Evolutionary conservation across 2,888 invertebrate genomes (phyloP).

Genomic region (Hartigia nigra): DNA sequence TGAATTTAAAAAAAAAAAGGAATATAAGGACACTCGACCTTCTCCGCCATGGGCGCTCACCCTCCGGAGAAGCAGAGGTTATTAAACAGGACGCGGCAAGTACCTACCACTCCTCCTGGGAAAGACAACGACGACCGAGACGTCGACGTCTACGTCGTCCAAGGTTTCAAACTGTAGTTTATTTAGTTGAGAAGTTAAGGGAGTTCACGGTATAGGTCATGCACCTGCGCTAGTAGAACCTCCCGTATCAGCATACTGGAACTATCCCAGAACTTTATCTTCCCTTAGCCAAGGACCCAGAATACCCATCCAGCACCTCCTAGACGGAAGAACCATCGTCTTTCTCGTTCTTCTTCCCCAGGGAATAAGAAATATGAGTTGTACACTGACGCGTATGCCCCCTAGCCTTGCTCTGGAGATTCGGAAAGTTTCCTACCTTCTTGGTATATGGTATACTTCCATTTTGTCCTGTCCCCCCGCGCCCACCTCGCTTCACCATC

Average conservation of each 20-base stretch:
- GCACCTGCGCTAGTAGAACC: slow-evolving; percentile 13
- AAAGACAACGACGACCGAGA: background rate
- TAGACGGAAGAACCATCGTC: slow-evolving; percentile 2
- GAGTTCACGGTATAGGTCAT: slow-evolving; percentile 27
- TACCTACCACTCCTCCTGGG: background rate
- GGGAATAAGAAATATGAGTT: slow-evolving; percentile 53
- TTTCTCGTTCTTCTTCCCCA: slow-evolving; percentile 25
- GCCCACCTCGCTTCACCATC: slow-evolving; percentile 1
- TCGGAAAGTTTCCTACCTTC: slow-evolving; percentile 51
- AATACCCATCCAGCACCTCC: slow-evolving; percentile 26
- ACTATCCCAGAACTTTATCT: slow-evolving; percentile 46
- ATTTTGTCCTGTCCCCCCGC: slow-evolving; percentile 26
- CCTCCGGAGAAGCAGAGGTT: background rate
- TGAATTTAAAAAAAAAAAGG: background rate
- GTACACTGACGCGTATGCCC: slow-evolving; percentile 38
- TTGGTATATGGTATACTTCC: slow-evolving; percentile 20
- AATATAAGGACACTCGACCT: background rate
- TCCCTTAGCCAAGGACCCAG: slow-evolving; percentile 21
- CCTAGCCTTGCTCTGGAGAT: slow-evolving; percentile 43
- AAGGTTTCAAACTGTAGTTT: slow-evolving; percentile 50
- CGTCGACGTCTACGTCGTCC: slow-evolving; percentile 29
- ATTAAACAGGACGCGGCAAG: background rate
- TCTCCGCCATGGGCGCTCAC: background rate
- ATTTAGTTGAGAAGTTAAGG: slow-evolving; percentile 51
- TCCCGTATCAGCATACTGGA: slow-evolving; percentile 48